Base-by-base conservation (phyloP, 2,797 vertebrate species). In the Carcharodon carcharias region DNA sequence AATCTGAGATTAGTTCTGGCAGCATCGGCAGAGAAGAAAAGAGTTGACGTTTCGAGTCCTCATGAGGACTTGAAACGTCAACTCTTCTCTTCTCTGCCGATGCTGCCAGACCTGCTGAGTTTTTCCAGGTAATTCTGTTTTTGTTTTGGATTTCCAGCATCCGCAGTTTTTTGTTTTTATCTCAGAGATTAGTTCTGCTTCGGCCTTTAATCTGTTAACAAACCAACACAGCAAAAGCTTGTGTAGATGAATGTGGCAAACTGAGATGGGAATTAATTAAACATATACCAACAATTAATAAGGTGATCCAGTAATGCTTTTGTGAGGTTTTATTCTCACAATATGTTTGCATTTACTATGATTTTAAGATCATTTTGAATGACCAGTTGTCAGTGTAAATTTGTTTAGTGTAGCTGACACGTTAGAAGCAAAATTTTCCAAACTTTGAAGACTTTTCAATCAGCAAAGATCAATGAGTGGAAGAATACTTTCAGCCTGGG, bases 381-480 rank as follows among this genome's bases (percentile, higher is more conserved):
- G 88, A 63, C 14, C 5, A 21, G 31, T 92, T 5, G 16, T 35
- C 56, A 63, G 4, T 88, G 50, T 26, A 88, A 26, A 23, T 56
- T 28, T 1, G 7, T 6, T n/a, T 35, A 6, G 1, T n/a, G 4
- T 92, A 21, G 58, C 6, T 63, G 89, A 63, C 50, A n/a, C 50
- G 82, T 92, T 92, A 18, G 35, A 63, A 92, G 31, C 89, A 92
- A 92, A 12, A 8, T n/a, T 92, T 92, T 92, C 31, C 58, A 92
- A 61, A 63, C 89, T 92, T 92, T 18, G 14, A 92, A 92, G 58
- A 16, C 58, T 63, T 58, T 61, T 92, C 45, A 85, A 50, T 85
- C 21, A 50, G 40, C 5, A 85, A 45, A 50, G 6, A 50, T 50
- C 82, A 85, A 85, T 85, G 82, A 50, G 40, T 85, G 82, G 21